Evolutionary conservation across 2,888 invertebrate genomes (phyloP).

Genomic region (Ectobius pallidus): DNA sequence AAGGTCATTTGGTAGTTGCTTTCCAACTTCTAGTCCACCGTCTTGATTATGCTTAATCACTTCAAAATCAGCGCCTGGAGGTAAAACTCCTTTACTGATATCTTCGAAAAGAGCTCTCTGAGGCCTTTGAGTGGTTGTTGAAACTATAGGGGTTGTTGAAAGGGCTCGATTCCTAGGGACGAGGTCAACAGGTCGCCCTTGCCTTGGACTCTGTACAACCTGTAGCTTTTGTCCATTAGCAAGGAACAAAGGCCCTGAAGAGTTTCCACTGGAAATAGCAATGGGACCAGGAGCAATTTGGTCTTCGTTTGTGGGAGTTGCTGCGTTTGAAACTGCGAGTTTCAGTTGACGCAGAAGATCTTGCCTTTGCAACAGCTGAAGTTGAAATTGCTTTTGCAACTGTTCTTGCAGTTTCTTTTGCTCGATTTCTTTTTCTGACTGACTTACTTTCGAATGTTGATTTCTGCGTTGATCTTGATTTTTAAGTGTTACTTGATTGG

Average conservation of each 20-base stretch:
- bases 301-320: slow-evolving; percentile 65
- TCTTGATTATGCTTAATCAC: slow-evolving; percentile 76
- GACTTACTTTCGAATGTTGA: background rate
- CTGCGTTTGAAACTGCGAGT: slow-evolving; percentile 66
- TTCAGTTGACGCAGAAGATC: slow-evolving; percentile 76
- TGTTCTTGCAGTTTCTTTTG: slow-evolving; percentile 75
- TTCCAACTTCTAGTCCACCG: slow-evolving; percentile 71
- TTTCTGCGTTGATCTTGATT: background rate
- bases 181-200: background rate
- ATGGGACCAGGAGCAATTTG: slow-evolving; percentile 20
- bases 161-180: background rate
- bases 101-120: slow-evolving; percentile 74
- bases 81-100: slow-evolving; percentile 78
- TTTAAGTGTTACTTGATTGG: background rate
- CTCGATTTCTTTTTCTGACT: slow-evolving; percentile 22
- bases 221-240: slow-evolving; percentile 79
- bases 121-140: slow-evolving; percentile 65
- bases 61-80: slow-evolving; percentile 80
- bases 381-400: slow-evolving; percentile 59
- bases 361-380: slow-evolving; percentile 61
- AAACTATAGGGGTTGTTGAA: slow-evolving; percentile 48
- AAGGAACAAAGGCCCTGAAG: slow-evolving; percentile 58
- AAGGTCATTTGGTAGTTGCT: slow-evolving; percentile 59
- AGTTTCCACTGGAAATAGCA: background rate
- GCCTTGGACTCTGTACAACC: slow-evolving; percentile 56